Percentiles rank a stretch among this genome's conserved stretches.
Conservation (phyloP, 2,113 vertebrate species). For the Halichoerus grypus region DNA sequence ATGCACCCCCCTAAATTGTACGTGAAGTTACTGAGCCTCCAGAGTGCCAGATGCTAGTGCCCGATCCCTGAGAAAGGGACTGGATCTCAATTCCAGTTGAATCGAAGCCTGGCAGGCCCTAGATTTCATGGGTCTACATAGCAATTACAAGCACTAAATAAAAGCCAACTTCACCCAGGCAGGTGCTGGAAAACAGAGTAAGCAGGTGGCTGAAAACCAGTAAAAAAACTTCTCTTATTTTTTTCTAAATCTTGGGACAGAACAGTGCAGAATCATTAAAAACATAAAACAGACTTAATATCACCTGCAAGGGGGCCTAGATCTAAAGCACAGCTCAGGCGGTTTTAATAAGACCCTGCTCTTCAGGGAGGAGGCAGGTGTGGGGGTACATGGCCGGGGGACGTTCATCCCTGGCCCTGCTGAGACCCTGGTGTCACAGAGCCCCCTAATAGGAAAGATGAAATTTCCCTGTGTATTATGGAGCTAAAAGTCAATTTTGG, state of each 20-base stretch:
- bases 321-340: background rate
- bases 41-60: too few species aligned
- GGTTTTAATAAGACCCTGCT: background rate
- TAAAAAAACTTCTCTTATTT: background rate
- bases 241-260: background rate
- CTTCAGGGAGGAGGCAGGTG: background rate
- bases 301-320: background rate
- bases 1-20: background rate
- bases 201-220: background rate
- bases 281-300: constrained; percentile 2
- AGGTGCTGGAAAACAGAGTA: background rate
- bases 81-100: background rate
- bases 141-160: background rate
- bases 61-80: background rate
- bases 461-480: constrained; percentile 35
- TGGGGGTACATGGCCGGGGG: background rate
- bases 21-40: background rate
- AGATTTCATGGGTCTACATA: background rate
- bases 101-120: background rate
- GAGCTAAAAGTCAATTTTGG: constrained; percentile 68
- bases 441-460: constrained; percentile 41
- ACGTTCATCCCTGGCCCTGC: background rate
- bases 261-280: constrained; percentile 38
- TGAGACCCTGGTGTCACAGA: background rate
- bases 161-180: background rate